Evolutionary conservation across 2,797 vertebrate species (phyloP), one percentile per base, ranked within the genome.

Genomic region (Pitangus sulphuratus): DNA sequence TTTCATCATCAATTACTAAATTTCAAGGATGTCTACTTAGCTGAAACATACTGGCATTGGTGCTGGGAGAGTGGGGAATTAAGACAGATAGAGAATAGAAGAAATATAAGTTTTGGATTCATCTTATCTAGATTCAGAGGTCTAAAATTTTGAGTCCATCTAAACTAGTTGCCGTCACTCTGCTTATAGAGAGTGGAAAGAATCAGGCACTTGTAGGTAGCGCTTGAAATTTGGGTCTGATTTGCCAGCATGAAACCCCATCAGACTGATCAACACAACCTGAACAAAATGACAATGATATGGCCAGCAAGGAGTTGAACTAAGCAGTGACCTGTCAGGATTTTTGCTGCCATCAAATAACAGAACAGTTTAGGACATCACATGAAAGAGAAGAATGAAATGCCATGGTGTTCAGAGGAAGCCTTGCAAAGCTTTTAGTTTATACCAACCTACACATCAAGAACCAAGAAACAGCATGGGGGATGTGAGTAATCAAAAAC

Each of bases 61-160:
- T 56, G 15, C n/a, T 42, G 8, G 13, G 3, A 72, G 10, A 82
- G 22, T 3, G 5, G 58, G 72, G 17, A 42, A 56, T n/a, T n/a
- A 81, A 84, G 17, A 31, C 20, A 62, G 33, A 30, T 1, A 12
- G 17, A 61, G 2, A 62, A 14, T 1, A 76, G 44, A 72, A 79
- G 20, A 47, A 74, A 84, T 57, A 30, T 22, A 51, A 37, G 2
- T 33, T 3, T 33, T 51, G 22, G 22, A 50, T 81, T 86, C 3
- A 33, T 33, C 19, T 78, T 28, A 26, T 70, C 9, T 75, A 37
- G 31, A 1, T 7, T 75, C 28, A 69, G 11, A 57, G 11, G 9
- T 61, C 54, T 87, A 2, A 1, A 1, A 11, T 21, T 15, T 2
- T 1, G 0, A 37, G 16, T 45, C 12, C 18, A 20, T 12, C 25